Percentiles rank a stretch among this genome's conserved stretches.
These are phyloP conservation scores for Gallinago stenura DNA, from an alignment of 2,797 vertebrate genomes.

Conservation along the genomic window DNA sequence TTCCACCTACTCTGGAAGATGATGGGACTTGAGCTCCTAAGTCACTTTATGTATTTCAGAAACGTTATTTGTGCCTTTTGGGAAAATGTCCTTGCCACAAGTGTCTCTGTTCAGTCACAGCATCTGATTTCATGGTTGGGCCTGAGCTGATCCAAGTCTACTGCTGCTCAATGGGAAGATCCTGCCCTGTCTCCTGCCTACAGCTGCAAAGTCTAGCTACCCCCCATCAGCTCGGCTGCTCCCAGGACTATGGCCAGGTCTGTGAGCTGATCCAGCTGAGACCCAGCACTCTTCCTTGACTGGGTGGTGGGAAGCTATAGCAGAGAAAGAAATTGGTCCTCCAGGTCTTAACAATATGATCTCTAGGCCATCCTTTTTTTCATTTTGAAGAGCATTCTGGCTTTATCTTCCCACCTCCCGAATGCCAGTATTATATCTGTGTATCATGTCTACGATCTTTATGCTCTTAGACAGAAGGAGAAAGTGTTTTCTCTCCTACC, in stretches of 20 bases:
- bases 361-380: background rate
- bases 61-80: background rate
- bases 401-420: background rate
- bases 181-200: background rate
- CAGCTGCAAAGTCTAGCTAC: background rate
- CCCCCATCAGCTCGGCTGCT: background rate
- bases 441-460: rapidly evolving
- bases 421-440: background rate
- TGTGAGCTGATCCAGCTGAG: background rate
- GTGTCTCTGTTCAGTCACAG: background rate
- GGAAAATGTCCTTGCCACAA: background rate
- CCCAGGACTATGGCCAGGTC: background rate
- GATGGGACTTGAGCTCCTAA: background rate
- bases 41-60: rapidly evolving
- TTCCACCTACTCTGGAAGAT: background rate
- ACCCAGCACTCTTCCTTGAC: background rate
- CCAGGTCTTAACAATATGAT: background rate
- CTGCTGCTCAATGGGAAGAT: background rate
- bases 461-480: background rate
- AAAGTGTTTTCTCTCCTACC: background rate
- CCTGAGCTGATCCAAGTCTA: background rate
- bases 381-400: background rate
- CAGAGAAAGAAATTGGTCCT: background rate
- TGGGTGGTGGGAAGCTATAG: background rate
- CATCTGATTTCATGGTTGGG: background rate